Evolutionary conservation across 2,888 invertebrate species (phyloP).

Genomic region (Synergus laeviventris): DNA sequence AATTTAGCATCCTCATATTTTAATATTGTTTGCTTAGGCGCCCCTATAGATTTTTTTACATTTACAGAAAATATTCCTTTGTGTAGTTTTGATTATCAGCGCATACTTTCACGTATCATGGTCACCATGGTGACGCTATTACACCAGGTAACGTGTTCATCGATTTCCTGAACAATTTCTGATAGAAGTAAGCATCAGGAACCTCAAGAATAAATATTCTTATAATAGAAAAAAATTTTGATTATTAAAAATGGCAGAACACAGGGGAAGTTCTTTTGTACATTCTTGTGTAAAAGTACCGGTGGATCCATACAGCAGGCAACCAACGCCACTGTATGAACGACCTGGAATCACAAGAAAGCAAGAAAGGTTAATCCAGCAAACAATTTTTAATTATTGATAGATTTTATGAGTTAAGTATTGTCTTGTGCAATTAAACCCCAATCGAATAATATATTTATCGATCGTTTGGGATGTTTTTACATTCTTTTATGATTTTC

Average conservation of each 20-base stretch:
- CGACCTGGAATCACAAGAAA: slow-evolving; percentile 70
- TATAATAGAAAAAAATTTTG: background rate
- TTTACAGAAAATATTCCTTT: background rate
- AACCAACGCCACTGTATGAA: slow-evolving; percentile 84
- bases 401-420: no score
- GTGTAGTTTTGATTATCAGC: slow-evolving; percentile 4
- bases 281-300: slow-evolving; percentile 86
- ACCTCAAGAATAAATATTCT: background rate
- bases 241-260: slow-evolving; percentile 75
- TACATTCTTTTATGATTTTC: no score
- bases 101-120: slow-evolving; percentile 12
- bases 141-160: slow-evolving; percentile 50
- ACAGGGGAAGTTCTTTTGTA: slow-evolving; percentile 81
- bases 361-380: slow-evolving; percentile 27
- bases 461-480: no score
- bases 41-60: background rate
- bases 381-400: background rate
- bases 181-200: background rate
- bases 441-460: no score
- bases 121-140: slow-evolving; percentile 59
- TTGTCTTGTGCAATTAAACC: background rate
- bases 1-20: background rate
- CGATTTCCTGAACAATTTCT: slow-evolving; percentile 48
- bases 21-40: background rate
- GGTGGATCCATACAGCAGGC: slow-evolving; percentile 83